A percentile compares a stretch with the other conserved stretches of the same genome.
These are phyloP conservation scores for Lobophora halterata DNA, from an alignment of 2,888 invertebrate genomes.

Conservation along the genomic window DNA sequence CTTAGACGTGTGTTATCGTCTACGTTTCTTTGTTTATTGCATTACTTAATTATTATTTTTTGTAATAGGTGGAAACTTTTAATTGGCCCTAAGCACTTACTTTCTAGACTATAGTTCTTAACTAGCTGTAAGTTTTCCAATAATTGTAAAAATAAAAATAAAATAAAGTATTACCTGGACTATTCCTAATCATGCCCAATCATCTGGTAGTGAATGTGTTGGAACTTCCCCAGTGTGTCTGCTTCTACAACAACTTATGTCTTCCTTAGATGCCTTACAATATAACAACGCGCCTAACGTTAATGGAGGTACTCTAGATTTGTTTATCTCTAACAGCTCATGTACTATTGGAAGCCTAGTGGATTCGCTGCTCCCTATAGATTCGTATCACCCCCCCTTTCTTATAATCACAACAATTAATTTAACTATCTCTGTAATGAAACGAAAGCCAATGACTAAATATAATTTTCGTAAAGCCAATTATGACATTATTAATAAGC, in stretches of 20 bases:
- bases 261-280: not conserved
- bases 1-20: no score
- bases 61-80: no score
- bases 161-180: not conserved
- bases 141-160: no score
- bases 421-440: not conserved
- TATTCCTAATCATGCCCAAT: not conserved
- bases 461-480: conserved; percentile 3
- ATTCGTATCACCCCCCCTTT: not conserved
- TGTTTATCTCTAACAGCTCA: conserved; percentile 1
- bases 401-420: not conserved
- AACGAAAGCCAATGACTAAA: not conserved
- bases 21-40: no score
- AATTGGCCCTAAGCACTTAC: no score
- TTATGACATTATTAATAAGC: not conserved
- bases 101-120: no score
- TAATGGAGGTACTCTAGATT: not conserved
- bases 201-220: not conserved
- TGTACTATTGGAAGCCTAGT: not conserved
- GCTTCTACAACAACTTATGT: not conserved
- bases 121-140: no score
- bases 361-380: not conserved
- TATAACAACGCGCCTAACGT: not conserved
- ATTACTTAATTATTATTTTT: no score
- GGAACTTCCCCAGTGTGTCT: not conserved